phyloP scores from a whole-genome alignment of 2,888 invertebrate species.

The Luffia ferchaultella region DNA sequence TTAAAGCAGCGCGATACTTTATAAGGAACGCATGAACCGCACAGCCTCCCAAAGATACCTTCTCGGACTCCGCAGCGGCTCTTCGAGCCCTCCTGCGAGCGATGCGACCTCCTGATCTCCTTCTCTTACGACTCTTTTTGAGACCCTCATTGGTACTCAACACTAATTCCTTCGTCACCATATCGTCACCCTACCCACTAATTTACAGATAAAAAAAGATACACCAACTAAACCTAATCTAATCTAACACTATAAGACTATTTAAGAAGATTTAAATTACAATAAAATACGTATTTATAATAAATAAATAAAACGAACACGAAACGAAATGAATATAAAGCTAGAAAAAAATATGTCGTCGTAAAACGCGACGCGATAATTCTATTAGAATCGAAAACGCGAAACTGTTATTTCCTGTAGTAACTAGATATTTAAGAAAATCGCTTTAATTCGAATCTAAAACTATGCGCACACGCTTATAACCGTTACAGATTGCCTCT shows the following conservation, averaged over 20 bases:
- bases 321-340: too few relatives aligned
- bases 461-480: too few relatives aligned
- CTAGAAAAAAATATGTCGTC: too few relatives aligned
- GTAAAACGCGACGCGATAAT: too few relatives aligned
- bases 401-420: too few relatives aligned
- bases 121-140: constrained; percentile 32
- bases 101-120: constrained; percentile 34
- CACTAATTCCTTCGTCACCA: constrained; percentile 35
- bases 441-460: too few relatives aligned
- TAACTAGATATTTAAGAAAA: too few relatives aligned
- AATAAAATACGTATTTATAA: neutral
- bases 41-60: constrained; percentile 22
- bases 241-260: neutral
- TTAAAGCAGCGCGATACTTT: constrained; percentile 45
- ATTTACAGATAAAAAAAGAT: neutral
- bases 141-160: constrained; percentile 23
- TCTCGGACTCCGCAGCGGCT: constrained; percentile 20
- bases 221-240: neutral
- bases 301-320: neutral
- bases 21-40: constrained; percentile 49
- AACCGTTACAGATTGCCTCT: too few relatives aligned
- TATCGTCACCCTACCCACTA: constrained; percentile 15
- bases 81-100: constrained; percentile 35
- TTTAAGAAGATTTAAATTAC: neutral
- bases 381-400: too few relatives aligned